Percentiles rank a stretch among this genome's conserved stretches.
Evolutionary conservation across 2,113 vertebrate species (phyloP).

Genomic region (Cavia porcellus): DNA sequence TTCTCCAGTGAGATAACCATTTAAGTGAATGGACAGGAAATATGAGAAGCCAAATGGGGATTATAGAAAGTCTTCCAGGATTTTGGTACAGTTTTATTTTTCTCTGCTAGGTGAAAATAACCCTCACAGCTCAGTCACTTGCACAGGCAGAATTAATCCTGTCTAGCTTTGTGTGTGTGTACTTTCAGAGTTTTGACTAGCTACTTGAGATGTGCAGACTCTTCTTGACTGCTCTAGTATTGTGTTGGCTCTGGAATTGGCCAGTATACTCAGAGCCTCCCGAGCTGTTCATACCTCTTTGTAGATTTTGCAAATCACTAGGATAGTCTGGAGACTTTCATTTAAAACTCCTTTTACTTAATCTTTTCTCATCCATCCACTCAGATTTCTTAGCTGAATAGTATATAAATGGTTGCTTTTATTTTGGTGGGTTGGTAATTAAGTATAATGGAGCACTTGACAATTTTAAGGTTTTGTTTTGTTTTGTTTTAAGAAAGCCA

Average conservation of each 20-base stretch:
- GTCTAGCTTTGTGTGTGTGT: neutral
- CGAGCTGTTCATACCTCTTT: neutral
- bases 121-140: neutral
- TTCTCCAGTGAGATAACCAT: neutral
- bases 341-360: slow-evolving; percentile 44
- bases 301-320: slow-evolving; percentile 48
- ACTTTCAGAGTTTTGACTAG: neutral
- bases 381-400: slow-evolving; percentile 54
- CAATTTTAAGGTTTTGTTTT: slow-evolving; percentile 66
- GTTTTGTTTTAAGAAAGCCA: slow-evolving; percentile 70
- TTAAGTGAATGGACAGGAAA: neutral
- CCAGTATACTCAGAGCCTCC: neutral
- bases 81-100: slow-evolving; percentile 28
- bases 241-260: neutral
- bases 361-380: slow-evolving; percentile 8
- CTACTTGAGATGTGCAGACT: neutral
- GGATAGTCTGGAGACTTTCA: neutral
- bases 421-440: slow-evolving; percentile 63
- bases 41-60: neutral
- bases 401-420: slow-evolving; percentile 68
- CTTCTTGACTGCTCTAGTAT: neutral
- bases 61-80: neutral
- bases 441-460: slow-evolving; percentile 57
- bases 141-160: neutral
- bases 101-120: neutral